Evolutionary conservation across 2,888 invertebrate species (phyloP).

Genomic region (Lepeophtheirus nordmannii): DNA sequence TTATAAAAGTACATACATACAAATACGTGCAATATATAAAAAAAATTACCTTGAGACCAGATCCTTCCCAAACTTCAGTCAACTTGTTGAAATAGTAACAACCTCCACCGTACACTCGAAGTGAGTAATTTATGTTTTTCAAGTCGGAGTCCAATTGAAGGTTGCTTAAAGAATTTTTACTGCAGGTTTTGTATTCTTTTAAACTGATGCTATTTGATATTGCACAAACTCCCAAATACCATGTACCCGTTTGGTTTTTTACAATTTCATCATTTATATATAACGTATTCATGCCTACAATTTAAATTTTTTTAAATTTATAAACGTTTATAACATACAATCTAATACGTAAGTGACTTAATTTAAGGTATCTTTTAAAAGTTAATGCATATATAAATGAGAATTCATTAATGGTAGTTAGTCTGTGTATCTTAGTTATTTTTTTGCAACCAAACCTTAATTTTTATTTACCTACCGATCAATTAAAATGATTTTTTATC

Average conservation of each 20-base stretch:
- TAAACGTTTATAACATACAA: no score
- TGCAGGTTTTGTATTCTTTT: slow-evolving; percentile 1
- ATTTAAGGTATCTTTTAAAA: no score
- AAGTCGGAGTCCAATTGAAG: neutral
- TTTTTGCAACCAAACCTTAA: no score
- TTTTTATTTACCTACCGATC: no score
- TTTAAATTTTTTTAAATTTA: no score
- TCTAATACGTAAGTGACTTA: no score
- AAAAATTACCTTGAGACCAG: slow-evolving; percentile 7
- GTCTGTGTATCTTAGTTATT: no score
- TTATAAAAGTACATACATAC: neutral
- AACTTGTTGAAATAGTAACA: slow-evolving; percentile 16
- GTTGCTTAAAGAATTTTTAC: neutral
- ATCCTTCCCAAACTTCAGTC: slow-evolving; percentile 20
- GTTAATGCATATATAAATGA: no score
- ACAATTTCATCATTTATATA: neutral
- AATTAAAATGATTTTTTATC: no score
- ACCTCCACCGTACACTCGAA: slow-evolving; percentile 11
- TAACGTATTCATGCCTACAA: neutral
- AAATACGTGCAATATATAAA: neutral
- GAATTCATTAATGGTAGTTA: no score
- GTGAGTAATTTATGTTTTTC: slow-evolving; percentile 4
- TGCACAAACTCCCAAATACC: slow-evolving; percentile 10
- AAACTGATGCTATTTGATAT: neutral
- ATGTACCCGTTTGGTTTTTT: slow-evolving; percentile 1